Conservation (phyloP, 1,140 invertebrate genomes). For the Temnothorax nylanderi region DNA sequence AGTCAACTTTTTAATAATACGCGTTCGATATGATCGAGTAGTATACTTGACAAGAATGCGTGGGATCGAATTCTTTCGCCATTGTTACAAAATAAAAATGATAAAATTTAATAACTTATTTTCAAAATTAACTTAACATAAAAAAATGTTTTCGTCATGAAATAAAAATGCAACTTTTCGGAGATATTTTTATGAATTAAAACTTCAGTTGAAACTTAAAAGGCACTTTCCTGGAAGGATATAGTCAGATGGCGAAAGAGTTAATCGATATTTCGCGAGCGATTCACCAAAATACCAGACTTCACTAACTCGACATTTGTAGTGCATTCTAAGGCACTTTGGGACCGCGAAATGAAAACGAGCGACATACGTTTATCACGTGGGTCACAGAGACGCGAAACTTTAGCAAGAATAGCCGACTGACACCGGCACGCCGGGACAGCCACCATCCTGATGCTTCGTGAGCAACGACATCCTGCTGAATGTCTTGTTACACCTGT, state of each 20-base stretch:
- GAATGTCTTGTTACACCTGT: constrained; percentile 97
- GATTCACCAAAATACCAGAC: constrained; percentile 14
- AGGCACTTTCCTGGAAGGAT: not conserved
- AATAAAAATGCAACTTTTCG: not conserved
- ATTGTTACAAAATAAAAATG: not conserved
- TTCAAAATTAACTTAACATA: not conserved
- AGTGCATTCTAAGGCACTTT: constrained; percentile 74
- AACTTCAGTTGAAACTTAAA: not conserved
- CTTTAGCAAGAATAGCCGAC: constrained; percentile 79
- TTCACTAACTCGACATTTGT: constrained; percentile 60
- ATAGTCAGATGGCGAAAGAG: not conserved
- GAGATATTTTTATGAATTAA: not conserved
- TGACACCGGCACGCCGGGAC: constrained; percentile 86
- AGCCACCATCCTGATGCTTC: constrained; percentile 97
- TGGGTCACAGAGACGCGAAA: constrained; percentile 28
- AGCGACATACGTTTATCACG: constrained; percentile 42
- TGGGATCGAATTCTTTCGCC: constrained; percentile 3
- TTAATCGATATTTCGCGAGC: constrained; percentile 1
- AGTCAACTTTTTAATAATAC: constrained; percentile 1
- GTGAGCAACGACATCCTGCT: constrained; percentile 98
- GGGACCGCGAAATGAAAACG: constrained; percentile 47
- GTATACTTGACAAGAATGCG: not conserved
- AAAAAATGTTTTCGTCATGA: not conserved
- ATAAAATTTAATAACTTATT: constrained; percentile 1
- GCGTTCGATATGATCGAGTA: constrained; percentile 1